phyloP scores from a whole-genome alignment of 2,797 vertebrate species.

The Dipus sagitta region DNA sequence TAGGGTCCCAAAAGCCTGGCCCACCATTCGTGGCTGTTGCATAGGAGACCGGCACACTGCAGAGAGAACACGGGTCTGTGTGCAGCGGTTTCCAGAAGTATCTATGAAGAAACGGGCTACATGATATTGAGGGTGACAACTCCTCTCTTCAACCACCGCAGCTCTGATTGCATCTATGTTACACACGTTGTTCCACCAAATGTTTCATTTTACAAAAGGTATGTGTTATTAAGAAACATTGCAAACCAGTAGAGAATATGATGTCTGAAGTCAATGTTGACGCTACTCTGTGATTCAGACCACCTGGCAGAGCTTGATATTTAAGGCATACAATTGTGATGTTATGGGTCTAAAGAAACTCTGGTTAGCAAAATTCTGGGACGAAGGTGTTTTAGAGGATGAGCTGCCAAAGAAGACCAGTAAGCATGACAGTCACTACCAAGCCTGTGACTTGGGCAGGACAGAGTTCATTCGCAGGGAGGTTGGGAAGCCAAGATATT shows the following conservation, averaged over 20 bases:
- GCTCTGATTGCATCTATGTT: constrained; percentile 45
- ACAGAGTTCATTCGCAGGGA: constrained; percentile 1
- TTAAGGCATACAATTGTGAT: background rate
- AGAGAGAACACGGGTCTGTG: background rate
- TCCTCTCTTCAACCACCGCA: background rate
- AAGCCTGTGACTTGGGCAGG: constrained; percentile 11
- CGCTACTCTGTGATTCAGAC: background rate
- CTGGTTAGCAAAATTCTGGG: constrained; percentile 33
- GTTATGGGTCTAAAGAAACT: background rate
- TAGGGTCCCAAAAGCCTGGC: background rate
- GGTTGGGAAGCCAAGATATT: background rate
- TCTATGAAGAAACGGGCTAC: background rate
- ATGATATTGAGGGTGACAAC: background rate
- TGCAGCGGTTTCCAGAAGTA: background rate
- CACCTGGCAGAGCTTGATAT: background rate
- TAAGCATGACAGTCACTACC: background rate
- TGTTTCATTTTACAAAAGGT: constrained; percentile 45
- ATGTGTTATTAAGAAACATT: constrained; percentile 7
- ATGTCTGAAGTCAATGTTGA: constrained; percentile 41
- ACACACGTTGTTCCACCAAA: background rate
- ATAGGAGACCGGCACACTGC: background rate
- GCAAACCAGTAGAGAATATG: background rate
- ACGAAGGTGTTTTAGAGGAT: background rate
- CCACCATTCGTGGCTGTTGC: background rate
- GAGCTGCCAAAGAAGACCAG: background rate